Conservation (phyloP, 2,113 vertebrate genomes). For the Sus scrofa region T2T-Sscrofa CM000813.6:73634501-73635000, state of each 20-base stretch:
- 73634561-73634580: background rate
- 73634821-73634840: conserved; percentile 7
- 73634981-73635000: background rate
- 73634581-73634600: background rate
- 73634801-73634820: background rate
- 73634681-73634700: background rate
- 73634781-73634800: background rate
- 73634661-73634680: background rate
- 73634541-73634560: background rate
- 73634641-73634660: background rate
- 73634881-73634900: background rate
- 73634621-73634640: background rate
- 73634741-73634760: background rate
- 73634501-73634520: background rate
- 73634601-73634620: background rate
- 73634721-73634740: background rate
- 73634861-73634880: background rate
- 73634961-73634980: background rate
- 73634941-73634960: background rate
- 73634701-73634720: background rate
- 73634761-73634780: background rate
- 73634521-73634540: background rate
- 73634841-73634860: background rate
- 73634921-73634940: background rate
- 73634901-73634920: background rate